Evolutionary conservation across 2,797 vertebrate genomes (phyloP), one percentile per base, ranked within the genome.

Genomic region (Rhabdomys pumilio): DNA sequence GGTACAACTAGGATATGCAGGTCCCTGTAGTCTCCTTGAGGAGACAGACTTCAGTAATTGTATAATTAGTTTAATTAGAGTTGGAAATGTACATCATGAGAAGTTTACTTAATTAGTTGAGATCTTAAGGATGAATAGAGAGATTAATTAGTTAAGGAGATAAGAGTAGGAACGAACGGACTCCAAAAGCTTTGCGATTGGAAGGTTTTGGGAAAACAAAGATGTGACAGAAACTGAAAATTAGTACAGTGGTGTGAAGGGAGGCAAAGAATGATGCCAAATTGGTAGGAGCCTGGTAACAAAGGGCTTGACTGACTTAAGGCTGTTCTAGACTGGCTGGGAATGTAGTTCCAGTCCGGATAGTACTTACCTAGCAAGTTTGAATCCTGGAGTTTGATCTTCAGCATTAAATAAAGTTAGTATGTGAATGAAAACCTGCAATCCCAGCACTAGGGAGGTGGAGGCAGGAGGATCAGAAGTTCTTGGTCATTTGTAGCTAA

Each of bases 21-120:
- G 63, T 94, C 91, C 59, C 81, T 94, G 55, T 4, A 75, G 90
- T 79, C 87, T 91, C 61, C 55, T 38, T 92, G 79, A 95, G 26
- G 63, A 95, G 72, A 88, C 44, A 82, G 31, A 80, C 63, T 80
- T 89, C 95, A 84, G 76, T 97, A 97, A 96, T 96, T 97, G 79
- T 6, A 77, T 95, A 96, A 96, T 95, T 96, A 81, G 87, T 92
- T 96, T 96, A 97, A 96, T 97, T 96, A 84, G 31, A 94, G 59
- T 97, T 95, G 41, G 80, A 81, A 89, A 94, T 83, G 15, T 83
- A 0, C 11, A 86, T 75, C 72, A 50, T 15, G 14, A 92, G 76
- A 89, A 93, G 38, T 53, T 22, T 72, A n/a, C 67, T 81, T 86
- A 96, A 93, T 97, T 53, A 82, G 50, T 82, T 81, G 47, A 95